Evolutionary conservation across 2,797 vertebrate species (phyloP), one percentile per base, ranked within the genome.

Genomic region (Caiman crocodilus): DNA sequence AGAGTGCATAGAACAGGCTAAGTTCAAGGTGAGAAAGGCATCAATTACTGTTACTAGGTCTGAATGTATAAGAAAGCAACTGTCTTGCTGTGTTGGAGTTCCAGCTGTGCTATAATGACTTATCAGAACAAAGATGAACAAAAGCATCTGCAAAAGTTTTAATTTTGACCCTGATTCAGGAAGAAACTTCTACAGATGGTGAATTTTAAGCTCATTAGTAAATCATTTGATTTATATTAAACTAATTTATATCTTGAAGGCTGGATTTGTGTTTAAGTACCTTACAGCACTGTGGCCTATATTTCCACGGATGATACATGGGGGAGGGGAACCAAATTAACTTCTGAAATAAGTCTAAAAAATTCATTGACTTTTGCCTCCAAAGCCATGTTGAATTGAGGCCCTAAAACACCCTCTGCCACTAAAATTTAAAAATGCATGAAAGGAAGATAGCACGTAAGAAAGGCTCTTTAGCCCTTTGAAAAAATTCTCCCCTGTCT

Each of bases 401-500:
- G 16, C 10, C 28, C 60, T 23, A 35, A 85, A 82, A 7, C n/a
- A 81, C 9, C 10, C 21, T 57, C 23, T 17, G 15, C 16, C 11
- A 20, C 23, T 77, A 16, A 11, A 26, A 50, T 87, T 42, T 28
- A 71, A 23, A 81, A 79, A 30, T 50, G 77, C 21, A 23, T 8
- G 23, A 2, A 20, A 20, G 7, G 26, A 94, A 78, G 55, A 75
- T 4, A 56, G 85, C 42, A 50, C 10, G 42, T 5, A 92, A 93
- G 73, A 64, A 32, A 84, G 3, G 20, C 5, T 55, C 85, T 87
- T 88, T n/a, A n/a, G 2, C 56, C 5, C 20, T 7, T 67, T 75
- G 77, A n/a, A 94, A 91, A 82, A 77, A 32, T 67, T 65, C 16
- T 79, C 42, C 84, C 55, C 76, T 90, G 71, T 50, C 63, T 89